Evolutionary conservation across 2,113 vertebrate species (phyloP).

Genomic region (Helogale parvula): DNA sequence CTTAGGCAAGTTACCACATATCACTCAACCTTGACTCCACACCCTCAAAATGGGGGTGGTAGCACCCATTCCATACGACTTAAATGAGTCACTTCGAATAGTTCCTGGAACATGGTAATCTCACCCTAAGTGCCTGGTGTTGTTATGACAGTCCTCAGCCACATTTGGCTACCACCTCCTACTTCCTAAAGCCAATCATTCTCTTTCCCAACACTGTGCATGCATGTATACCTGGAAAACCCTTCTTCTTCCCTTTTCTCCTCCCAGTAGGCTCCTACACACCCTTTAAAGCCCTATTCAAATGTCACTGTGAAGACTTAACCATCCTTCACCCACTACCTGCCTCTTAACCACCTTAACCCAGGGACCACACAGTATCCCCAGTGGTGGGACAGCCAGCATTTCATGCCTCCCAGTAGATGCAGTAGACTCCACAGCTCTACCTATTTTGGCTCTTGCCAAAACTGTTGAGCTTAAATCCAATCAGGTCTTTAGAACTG

Average conservation of each 20-base stretch:
- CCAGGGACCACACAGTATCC: background rate
- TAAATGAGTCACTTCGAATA: conserved; percentile 46
- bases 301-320: background rate
- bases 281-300: background rate
- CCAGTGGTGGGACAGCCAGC: background rate
- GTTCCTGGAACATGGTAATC: conserved; percentile 31
- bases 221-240: background rate
- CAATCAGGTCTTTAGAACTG: background rate
- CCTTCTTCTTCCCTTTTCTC: background rate
- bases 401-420: background rate
- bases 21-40: background rate
- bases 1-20: background rate
- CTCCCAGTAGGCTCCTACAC: background rate
- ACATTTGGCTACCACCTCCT: background rate
- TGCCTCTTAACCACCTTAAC: background rate
- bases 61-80: background rate
- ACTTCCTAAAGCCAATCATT: background rate
- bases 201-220: background rate
- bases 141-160: background rate
- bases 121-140: background rate
- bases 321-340: background rate
- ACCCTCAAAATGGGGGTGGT: background rate
- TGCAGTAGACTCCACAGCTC: background rate
- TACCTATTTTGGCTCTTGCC: background rate
- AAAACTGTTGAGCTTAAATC: background rate